Evolutionary conservation across 1,140 invertebrate species (phyloP).

Genomic region (Goniozus legneri): DNA sequence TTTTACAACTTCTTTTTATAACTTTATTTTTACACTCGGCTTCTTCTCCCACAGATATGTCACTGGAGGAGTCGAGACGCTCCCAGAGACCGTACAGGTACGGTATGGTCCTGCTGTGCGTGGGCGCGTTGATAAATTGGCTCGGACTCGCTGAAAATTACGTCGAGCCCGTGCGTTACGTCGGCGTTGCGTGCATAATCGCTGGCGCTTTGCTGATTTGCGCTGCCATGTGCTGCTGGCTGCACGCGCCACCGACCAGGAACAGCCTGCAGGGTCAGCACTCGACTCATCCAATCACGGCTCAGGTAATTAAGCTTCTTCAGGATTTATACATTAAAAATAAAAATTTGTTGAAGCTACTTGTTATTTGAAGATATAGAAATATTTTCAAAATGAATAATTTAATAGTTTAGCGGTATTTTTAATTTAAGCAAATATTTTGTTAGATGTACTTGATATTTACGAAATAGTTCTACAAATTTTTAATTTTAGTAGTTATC

Average conservation of each 20-base stretch:
- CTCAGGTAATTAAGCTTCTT: slow-evolving; percentile 39
- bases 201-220: slow-evolving; percentile 71
- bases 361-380: no score
- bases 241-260: slow-evolving; percentile 60
- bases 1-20: no score
- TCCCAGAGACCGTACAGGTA: slow-evolving; percentile 69
- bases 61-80: slow-evolving; percentile 61
- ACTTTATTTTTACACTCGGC: no score
- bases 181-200: slow-evolving; percentile 71
- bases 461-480: no score
- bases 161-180: slow-evolving; percentile 68
- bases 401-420: no score
- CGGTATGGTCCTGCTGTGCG: slow-evolving; percentile 70
- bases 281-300: slow-evolving; percentile 40
- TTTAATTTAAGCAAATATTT: no score
- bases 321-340: no score
- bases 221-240: slow-evolving; percentile 74
- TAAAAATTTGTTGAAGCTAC: no score
- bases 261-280: slow-evolving; percentile 38
- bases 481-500: no score
- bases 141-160: slow-evolving; percentile 70
- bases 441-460: no score
- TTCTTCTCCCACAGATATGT: no score
- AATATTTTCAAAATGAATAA: no score
- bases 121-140: slow-evolving; percentile 76